Evolutionary conservation across 2,888 invertebrate species (phyloP), one percentile per base, ranked within the genome.

Genomic region (Ommatoiulus sabulosus): DNA sequence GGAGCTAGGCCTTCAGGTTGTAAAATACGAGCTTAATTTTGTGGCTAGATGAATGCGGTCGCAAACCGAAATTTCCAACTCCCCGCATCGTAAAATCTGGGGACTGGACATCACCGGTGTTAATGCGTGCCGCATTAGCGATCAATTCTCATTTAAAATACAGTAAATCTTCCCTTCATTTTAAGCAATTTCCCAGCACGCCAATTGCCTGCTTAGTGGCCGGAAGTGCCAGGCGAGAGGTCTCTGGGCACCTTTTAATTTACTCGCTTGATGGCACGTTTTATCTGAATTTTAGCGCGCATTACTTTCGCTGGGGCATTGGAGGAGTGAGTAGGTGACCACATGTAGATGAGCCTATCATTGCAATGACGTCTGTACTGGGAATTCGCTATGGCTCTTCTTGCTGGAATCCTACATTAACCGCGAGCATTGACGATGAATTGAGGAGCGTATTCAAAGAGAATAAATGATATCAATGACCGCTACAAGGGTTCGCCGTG

Each of bases 31-130:
- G n/a, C n/a, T n/a, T 63, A 63, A n/a, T 63, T 63, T 63, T 3
- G 63, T 63, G 63, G n/a, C 20, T n/a, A n/a, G 63, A 63, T 63
- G n/a, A 63, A 63, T 63, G n/a, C n/a, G 63, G 63, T 63, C n/a
- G 12, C n/a, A 6, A 2, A 63, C 63, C 63, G 20, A 63, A 63
- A n/a, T 63, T 17, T 20, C 63, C 63, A 63, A n/a, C 12, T 63
- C 63, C 63, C 63, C 63, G n/a, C 63, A 63, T 63, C 63, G 20
- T 63, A 63, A 63, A 63, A 63, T 17, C 63, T 63, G 5, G 17
- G n/a, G 63, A n/a, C 20, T 63, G 63, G 3, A 63, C 63, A 63
- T 10, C 15, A 12, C 52, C 15, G 12, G 52, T 52, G n/a, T n/a
- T n/a, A 52, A 52, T 52, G 52, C 52, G 3, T 12, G 46, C 52